phyloP scores from a whole-genome alignment of 2,113 vertebrate species.

The Pelobates fuscus region DNA sequence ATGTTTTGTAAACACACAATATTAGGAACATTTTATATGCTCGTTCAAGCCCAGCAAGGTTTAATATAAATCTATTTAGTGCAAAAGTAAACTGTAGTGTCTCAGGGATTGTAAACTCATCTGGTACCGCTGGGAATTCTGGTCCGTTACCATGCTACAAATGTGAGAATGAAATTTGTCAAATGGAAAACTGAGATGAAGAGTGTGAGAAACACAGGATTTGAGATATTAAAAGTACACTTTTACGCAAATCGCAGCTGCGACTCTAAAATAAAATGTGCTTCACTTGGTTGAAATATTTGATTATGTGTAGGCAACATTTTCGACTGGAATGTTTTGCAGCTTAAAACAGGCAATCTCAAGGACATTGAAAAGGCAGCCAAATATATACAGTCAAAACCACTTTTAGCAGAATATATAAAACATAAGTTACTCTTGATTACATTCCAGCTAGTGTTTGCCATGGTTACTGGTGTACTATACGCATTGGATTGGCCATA shows the following conservation, averaged over 20 bases:
- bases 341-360: conserved; percentile 4
- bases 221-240: conserved; percentile 31
- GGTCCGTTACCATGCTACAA: conserved; percentile 27
- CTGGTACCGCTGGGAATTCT: conserved; percentile 18
- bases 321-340: conserved; percentile 8
- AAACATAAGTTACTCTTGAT: conserved; percentile 14
- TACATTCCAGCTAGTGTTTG: conserved; percentile 10
- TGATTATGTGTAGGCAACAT: conserved; percentile 40
- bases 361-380: conserved; percentile 7
- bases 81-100: neutral
- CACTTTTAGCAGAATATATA: neutral
- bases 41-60: neutral
- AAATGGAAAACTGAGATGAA: conserved; percentile 45
- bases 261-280: conserved; percentile 19
- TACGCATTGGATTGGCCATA: neutral
- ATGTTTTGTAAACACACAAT: neutral
- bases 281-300: conserved; percentile 9
- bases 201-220: conserved; percentile 37
- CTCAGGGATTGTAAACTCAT: conserved; percentile 41
- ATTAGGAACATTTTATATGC: neutral
- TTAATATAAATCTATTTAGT: conserved; percentile 4
- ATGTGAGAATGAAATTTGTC: conserved; percentile 42
- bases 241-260: conserved; percentile 39
- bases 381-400: conserved; percentile 15
- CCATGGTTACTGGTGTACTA: neutral